Evolutionary conservation across 2,797 vertebrate species (phyloP), one percentile per base, ranked within the genome.

Genomic region (Allobates femoralis): DNA sequence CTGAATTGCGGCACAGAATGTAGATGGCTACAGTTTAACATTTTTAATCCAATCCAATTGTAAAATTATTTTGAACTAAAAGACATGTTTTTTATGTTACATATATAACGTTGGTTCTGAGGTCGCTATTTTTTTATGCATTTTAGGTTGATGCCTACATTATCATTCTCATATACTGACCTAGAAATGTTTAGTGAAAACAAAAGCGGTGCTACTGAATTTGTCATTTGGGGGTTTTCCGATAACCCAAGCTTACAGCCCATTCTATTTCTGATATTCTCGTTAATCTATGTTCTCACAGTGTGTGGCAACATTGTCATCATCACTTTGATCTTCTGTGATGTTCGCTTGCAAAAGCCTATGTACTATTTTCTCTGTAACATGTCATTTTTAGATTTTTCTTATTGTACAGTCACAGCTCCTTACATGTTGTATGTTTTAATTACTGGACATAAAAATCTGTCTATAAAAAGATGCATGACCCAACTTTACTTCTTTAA

Each of bases 361-460:
- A 90, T 93, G 91, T 92, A 92, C 86, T 92, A 90, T 88, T 91
- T 93, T 46, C 88, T 93, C 60, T 90, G 89, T 67, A 92, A 89
- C 81, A 76, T 93, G 66, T 91, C 91, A 34, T 92, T 91, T 78
- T 11, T 92, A 77, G 92, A 93, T 84, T 92, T 90, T 56, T 91
- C 90, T 75, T 92, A 92, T 82, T 88, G 90, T 79, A 91, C 91
- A 0, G 91, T 93, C 58, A 92, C 91, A 0, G 88, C 91, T 12
- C 92, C 92, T 55, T 90, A 90, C 50, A 23, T 92, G 41, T 80
- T 93, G 1, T 87, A 91, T 5, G 91, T 90, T 8, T 89, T 93
- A 10, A 89, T 88, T 86, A 91, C 90, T 11, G 1, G 21, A 66
- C 90, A 71, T 66, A 91, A 86, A 73, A 87, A 82, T 67, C 89